Conservation (phyloP, 2,113 vertebrate genomes). For the Solenodon paradoxus region DNA sequence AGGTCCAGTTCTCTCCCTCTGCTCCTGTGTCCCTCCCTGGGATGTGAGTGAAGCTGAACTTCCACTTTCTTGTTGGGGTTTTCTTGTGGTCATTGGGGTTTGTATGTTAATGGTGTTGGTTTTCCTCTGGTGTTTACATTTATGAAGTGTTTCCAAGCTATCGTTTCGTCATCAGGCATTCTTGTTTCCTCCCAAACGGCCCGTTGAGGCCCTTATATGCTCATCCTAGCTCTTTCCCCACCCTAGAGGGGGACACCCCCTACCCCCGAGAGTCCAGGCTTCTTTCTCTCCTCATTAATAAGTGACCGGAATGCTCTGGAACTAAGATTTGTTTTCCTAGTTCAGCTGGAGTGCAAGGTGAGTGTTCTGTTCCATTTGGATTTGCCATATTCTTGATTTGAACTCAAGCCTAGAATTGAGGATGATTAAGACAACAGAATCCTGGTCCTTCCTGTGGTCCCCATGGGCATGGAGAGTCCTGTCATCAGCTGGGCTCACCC, state of each 20-base stretch:
- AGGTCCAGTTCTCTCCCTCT: rapidly evolving
- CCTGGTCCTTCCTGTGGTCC: not conserved
- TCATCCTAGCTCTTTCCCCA: not conserved
- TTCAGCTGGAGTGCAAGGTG: not conserved
- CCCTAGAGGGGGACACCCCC: too few relatives aligned
- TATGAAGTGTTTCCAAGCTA: not conserved
- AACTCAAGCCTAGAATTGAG: not conserved
- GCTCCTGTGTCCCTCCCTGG: not conserved
- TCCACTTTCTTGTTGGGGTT: not conserved
- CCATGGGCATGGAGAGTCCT: rapidly evolving
- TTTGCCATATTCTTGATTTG: not conserved
- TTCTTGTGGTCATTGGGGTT: not conserved
- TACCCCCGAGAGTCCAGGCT: not conserved
- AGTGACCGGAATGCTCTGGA: not conserved
- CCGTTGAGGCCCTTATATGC: not conserved
- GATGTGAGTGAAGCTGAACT: not conserved
- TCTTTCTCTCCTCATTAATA: not conserved
- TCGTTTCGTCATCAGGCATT: not conserved
- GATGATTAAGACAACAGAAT: not conserved
- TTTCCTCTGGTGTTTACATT: not conserved
- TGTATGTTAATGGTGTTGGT: not conserved
- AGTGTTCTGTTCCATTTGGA: not conserved
- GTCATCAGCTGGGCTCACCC: not conserved
- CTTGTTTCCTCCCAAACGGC: not conserved
- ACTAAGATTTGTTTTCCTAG: not conserved